Evolutionary conservation across 2,888 invertebrate species (phyloP).

Genomic region (Drosophila prostipennis): DNA sequence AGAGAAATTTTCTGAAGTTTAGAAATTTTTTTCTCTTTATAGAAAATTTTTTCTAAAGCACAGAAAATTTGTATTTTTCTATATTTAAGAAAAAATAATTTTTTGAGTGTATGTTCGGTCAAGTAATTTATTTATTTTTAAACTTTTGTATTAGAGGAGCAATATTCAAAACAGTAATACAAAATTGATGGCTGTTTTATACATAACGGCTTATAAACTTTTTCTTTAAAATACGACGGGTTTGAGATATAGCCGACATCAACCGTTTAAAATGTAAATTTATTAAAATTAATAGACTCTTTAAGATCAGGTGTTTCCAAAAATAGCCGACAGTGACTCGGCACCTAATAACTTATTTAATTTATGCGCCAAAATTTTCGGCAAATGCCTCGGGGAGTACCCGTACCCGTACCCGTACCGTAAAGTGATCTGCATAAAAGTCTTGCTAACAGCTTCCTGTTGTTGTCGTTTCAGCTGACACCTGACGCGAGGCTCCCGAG

Average conservation of each 20-base stretch:
- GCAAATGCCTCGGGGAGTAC: slow-evolving; percentile 17
- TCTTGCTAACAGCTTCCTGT: slow-evolving; percentile 29
- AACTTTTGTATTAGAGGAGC: not conserved
- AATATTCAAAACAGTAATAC: not conserved
- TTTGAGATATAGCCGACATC: too few relatives aligned
- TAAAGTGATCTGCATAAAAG: slow-evolving; percentile 27
- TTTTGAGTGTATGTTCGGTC: not conserved
- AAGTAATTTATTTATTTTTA: not conserved
- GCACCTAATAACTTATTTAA: slow-evolving; percentile 10
- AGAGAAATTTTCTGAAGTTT: too few relatives aligned
- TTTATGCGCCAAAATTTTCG: slow-evolving; percentile 3
- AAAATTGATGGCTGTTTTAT: not conserved
- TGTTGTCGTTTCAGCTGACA: slow-evolving; percentile 39
- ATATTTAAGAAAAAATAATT: too few relatives aligned
- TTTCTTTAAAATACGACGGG: not conserved
- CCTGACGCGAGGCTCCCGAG: slow-evolving; percentile 22
- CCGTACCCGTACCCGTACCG: slow-evolving; percentile 1
- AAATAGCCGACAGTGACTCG: slow-evolving; percentile 12
- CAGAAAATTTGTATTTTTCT: too few relatives aligned
- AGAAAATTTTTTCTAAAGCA: too few relatives aligned
- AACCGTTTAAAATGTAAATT: slow-evolving; percentile 3
- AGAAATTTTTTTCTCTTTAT: too few relatives aligned
- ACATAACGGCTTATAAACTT: not conserved
- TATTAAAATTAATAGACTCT: slow-evolving; percentile 16
- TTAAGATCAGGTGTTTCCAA: slow-evolving; percentile 2